Evolutionary conservation across 2,797 vertebrate genomes (phyloP).

Genomic region (Holocentrus rufus): DNA sequence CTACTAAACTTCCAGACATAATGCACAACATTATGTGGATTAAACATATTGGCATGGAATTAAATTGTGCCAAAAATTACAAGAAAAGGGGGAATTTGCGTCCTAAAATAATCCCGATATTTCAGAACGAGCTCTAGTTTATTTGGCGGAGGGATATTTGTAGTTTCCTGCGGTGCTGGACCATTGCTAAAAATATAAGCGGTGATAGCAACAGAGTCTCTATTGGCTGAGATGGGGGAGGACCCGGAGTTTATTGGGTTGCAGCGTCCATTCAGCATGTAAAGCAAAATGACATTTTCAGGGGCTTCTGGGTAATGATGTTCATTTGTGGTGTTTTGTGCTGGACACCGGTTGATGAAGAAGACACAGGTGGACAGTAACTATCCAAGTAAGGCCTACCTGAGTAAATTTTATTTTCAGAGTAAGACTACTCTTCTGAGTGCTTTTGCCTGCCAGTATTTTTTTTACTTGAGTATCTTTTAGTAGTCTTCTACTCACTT

Average conservation of each 20-base stretch:
- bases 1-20: no score
- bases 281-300: conserved; percentile 28
- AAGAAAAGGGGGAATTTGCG: neutral
- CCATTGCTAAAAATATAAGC: conserved; percentile 93
- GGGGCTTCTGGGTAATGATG: conserved; percentile 84
- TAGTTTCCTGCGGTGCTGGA: conserved; percentile 56
- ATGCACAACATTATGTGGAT: no score
- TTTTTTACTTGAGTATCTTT: no score
- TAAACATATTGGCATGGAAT: no score
- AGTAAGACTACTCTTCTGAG: neutral
- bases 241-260: conserved; percentile 79
- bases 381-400: no score
- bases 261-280: conserved; percentile 67
- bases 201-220: conserved; percentile 91
- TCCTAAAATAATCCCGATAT: neutral
- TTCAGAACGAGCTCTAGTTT: conserved; percentile 28
- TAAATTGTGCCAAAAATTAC: neutral
- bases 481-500: no score
- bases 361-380: neutral
- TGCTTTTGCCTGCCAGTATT: no score
- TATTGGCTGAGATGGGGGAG: conserved; percentile 83
- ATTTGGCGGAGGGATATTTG: conserved; percentile 73
- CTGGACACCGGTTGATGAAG: neutral
- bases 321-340: conserved; percentile 45
- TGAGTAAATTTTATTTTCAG: neutral